Conservation (phyloP, 2,888 invertebrate species). For the Mylabris sibirica region DNA sequence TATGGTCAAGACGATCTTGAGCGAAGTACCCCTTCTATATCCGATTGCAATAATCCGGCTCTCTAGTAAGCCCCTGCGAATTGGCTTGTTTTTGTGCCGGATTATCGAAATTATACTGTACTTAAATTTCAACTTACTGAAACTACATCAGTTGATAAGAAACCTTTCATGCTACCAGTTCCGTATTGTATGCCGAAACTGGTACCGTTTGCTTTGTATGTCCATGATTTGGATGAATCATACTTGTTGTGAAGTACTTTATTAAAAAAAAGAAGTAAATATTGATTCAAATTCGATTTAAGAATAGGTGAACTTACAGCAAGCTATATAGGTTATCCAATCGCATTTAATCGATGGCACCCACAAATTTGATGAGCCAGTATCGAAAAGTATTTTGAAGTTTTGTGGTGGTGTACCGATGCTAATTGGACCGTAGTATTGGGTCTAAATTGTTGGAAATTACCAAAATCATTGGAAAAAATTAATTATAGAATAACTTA, state of each 20-base stretch:
- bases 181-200: slow-evolving; percentile 94
- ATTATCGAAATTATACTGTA: too few species aligned
- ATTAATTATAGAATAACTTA: slow-evolving; percentile 91
- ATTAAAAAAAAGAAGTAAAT: slow-evolving; percentile 42
- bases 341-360: slow-evolving; percentile 97
- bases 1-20: too few species aligned
- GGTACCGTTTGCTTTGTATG: slow-evolving; percentile 89
- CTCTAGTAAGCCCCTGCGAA: too few species aligned
- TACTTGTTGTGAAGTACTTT: slow-evolving; percentile 95
- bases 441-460: slow-evolving; percentile 69
- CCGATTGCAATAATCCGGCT: too few species aligned
- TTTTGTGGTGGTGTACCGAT: slow-evolving; percentile 92
- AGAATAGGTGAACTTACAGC: slow-evolving; percentile 71
- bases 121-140: slow-evolving; percentile 67
- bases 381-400: slow-evolving; percentile 97
- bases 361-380: slow-evolving; percentile 99
- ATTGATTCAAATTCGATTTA: not conserved
- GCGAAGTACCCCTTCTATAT: too few species aligned
- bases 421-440: slow-evolving; percentile 92
- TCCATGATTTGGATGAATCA: slow-evolving; percentile 82
- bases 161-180: slow-evolving; percentile 94
- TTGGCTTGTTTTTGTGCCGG: too few species aligned
- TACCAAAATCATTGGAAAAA: slow-evolving; percentile 30
- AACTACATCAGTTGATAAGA: slow-evolving; percentile 89
- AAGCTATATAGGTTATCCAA: slow-evolving; percentile 91